phyloP scores from a whole-genome alignment of 2,797 vertebrate genomes.

The Syndactyla subalaris region DNA sequence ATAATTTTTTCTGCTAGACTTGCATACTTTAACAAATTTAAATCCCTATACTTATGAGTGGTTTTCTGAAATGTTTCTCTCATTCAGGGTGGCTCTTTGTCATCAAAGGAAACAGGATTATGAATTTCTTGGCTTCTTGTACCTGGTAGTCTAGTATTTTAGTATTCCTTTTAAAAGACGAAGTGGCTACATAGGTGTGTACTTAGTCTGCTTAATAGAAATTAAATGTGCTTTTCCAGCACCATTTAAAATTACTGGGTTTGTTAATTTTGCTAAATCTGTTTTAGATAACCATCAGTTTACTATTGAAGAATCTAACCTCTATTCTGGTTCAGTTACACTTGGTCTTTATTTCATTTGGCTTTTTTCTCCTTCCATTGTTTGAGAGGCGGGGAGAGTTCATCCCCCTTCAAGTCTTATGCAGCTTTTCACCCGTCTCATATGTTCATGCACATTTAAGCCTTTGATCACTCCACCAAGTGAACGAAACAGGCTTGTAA shows the following conservation, averaged over 20 bases:
- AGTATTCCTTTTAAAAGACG: background rate
- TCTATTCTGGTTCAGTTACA: background rate
- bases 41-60: background rate
- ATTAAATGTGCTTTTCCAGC: background rate
- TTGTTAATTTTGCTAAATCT: background rate
- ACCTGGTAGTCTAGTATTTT: background rate
- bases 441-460: background rate
- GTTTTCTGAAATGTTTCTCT: conserved; percentile 2
- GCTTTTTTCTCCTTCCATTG: background rate
- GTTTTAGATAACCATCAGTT: background rate
- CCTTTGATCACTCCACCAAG: background rate
- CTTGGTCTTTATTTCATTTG: background rate
- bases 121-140: background rate
- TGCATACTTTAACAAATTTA: background rate
- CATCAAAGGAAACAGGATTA: background rate
- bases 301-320: background rate
- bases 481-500: background rate
- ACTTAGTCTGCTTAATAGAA: background rate
- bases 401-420: background rate
- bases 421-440: background rate
- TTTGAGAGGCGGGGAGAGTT: background rate
- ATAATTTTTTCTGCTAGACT: conserved; percentile 8
- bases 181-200: background rate
- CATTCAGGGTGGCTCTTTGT: background rate
- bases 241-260: background rate